Base-by-base conservation (phyloP, 2,797 vertebrate species). In the Microctenopoma lineatum region DNA sequence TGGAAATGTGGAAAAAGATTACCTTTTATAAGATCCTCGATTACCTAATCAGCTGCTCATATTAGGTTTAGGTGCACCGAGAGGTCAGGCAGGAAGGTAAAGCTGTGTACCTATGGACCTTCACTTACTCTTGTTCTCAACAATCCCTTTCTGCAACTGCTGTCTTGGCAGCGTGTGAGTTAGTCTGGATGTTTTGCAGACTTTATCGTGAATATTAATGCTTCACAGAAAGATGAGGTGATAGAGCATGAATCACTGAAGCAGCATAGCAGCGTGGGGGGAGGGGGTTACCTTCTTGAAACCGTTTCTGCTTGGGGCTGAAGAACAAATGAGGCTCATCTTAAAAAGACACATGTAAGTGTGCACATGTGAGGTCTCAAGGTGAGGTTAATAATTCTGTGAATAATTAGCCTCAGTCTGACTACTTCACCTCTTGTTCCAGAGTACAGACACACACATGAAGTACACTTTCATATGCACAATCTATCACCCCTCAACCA, bases 1-100 rank as follows among this genome's bases (percentile, higher is more conserved):
- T 69, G 68, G 75, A 87, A 70, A 72, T 59, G 67, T 73, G 63
- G 57, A 77, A 75, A 73, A 70, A 70, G 10, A 61, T 61, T 45
- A 38, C 8, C 29, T 61, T 80, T 73, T 63, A 68, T 68, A 60
- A 69, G 72, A 81, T 80, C 69, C 61, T 79, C 41, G 6, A 81
- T 88, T 70, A 83, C 83, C 77, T 84, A 71, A 87, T 81, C 84
- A 81, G 69, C 27, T 3, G 7, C 67, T 81, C 59, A 59, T 76
- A 80, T 76, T 77, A 62, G 64, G 71, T 85, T 81, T 21, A 80
- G 70, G 78, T 87, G 65, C 77, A 84, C 34, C 14, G 34, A 25
- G 14, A 2, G 81, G 75, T 83, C 81, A 83, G 69, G 46, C 2
- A 7, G 77, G 71, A 82, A 84, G 70, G 69, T 80, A 80, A 60